Evolutionary conservation across 2,113 vertebrate genomes (phyloP).

Genomic region (Zosterops japonicus): DNA sequence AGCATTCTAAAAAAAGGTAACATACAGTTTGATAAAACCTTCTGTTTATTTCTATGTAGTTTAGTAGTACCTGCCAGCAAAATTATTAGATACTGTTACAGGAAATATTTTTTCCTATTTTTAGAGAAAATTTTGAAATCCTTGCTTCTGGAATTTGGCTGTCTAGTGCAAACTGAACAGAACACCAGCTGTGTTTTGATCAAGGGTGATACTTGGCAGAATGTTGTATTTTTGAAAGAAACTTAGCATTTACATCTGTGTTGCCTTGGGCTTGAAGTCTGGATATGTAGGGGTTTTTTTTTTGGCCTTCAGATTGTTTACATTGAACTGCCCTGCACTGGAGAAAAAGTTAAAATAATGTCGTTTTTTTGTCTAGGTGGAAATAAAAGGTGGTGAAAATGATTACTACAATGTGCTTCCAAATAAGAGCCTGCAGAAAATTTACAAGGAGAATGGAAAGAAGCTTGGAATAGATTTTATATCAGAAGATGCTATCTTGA

Average conservation of each 20-base stretch:
- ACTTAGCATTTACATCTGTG: background rate
- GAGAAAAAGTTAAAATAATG: background rate
- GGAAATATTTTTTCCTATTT: background rate
- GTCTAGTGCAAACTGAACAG: background rate
- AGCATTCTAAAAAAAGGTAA: background rate
- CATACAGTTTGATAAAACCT: background rate
- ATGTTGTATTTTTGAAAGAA: background rate
- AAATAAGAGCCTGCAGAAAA: slow-evolving; percentile 79
- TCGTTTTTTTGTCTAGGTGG: slow-evolving; percentile 73
- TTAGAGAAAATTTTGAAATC: background rate
- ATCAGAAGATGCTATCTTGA: slow-evolving; percentile 70
- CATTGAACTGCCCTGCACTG: background rate
- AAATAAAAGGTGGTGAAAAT: slow-evolving; percentile 72
- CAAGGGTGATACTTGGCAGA: background rate
- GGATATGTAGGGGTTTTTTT: background rate
- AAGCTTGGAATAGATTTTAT: slow-evolving; percentile 83
- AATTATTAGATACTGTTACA: background rate
- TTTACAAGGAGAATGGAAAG: slow-evolving; percentile 82
- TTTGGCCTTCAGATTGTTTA: background rate
- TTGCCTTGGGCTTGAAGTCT: background rate
- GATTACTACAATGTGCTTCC: slow-evolving; percentile 85
- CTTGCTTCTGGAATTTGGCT: background rate
- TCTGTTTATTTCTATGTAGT: background rate
- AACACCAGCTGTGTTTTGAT: background rate
- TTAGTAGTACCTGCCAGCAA: background rate